Conservation (phyloP, 2,797 vertebrate species). For the Acanthopagrus latus region DNA sequence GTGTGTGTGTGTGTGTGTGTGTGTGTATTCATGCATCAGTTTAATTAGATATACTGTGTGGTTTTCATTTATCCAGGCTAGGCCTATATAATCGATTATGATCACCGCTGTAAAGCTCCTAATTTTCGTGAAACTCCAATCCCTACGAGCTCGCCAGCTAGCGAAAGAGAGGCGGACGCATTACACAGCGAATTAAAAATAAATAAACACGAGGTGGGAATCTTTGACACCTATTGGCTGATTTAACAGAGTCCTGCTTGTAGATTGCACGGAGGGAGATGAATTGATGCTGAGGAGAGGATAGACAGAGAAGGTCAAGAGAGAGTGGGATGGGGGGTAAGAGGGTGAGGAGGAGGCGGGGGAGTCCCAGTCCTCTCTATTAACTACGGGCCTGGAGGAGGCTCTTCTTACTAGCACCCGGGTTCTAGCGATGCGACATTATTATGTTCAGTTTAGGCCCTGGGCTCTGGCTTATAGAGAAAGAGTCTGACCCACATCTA, state of each 20-base stretch:
- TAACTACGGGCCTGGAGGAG: conserved; percentile 69
- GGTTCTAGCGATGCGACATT: conserved; percentile 59
- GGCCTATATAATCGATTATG: conserved; percentile 56
- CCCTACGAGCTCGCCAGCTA: not conserved
- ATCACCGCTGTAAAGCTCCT: conserved; percentile 45
- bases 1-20: not conserved
- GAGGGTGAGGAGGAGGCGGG: not conserved
- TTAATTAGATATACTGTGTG: conserved; percentile 45
- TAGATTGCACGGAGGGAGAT: conserved; percentile 75
- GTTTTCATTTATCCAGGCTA: conserved; percentile 31
- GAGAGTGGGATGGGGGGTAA: conserved; percentile 26
- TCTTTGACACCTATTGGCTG: conserved; percentile 77
- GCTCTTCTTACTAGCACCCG: conserved; percentile 54
- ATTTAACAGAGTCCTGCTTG: conserved; percentile 71
- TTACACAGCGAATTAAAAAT: conserved; percentile 62
- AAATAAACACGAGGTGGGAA: conserved; percentile 64
- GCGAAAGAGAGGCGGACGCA: conserved; percentile 9
- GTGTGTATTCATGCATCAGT: conserved; percentile 35
- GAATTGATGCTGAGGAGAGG: conserved; percentile 76
- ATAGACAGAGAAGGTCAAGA: conserved; percentile 82
- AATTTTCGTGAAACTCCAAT: conserved; percentile 35
- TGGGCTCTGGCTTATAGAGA: conserved; percentile 69
- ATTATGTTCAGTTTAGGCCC: conserved; percentile 67
- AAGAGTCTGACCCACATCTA: conserved; percentile 74
- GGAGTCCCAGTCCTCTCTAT: conserved; percentile 64